A percentile compares a stretch with the other conserved stretches of the same genome.
phyloP scores from a whole-genome alignment of 1,140 invertebrate species.

The Reticulitermes speratus region DNA sequence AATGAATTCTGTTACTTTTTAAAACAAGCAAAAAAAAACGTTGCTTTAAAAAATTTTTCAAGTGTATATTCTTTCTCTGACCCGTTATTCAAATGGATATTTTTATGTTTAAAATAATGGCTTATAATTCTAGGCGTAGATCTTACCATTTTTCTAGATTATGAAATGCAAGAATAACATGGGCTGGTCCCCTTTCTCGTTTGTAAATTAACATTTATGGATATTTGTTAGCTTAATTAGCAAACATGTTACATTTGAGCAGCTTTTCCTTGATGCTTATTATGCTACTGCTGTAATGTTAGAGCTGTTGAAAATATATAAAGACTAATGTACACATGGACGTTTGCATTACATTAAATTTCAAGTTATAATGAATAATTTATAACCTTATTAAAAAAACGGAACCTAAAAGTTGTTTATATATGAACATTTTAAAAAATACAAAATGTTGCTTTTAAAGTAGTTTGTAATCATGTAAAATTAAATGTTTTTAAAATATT shows the following conservation, averaged over 20 bases:
- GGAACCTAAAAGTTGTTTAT: not conserved
- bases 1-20: not conserved
- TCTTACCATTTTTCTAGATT: not conserved
- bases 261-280: not conserved
- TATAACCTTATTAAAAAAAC: not conserved
- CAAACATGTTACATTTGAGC: not conserved
- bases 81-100: not conserved
- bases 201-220: not conserved
- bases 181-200: not conserved
- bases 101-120: constrained; percentile 4
- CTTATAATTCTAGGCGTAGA: not conserved
- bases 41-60: not conserved
- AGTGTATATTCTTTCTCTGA: not conserved
- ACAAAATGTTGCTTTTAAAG: not conserved
- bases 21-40: not conserved
- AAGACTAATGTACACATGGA: not conserved
- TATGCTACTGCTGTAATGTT: constrained; percentile 6
- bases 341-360: not conserved
- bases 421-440: not conserved
- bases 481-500: constrained; percentile 15
- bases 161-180: not conserved
- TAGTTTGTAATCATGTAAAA: constrained; percentile 5
- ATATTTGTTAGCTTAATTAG: not conserved
- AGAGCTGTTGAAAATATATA: not conserved
- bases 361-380: constrained; percentile 6